Base-by-base conservation (phyloP, 2,888 invertebrate species). In the Labia minor region DNA sequence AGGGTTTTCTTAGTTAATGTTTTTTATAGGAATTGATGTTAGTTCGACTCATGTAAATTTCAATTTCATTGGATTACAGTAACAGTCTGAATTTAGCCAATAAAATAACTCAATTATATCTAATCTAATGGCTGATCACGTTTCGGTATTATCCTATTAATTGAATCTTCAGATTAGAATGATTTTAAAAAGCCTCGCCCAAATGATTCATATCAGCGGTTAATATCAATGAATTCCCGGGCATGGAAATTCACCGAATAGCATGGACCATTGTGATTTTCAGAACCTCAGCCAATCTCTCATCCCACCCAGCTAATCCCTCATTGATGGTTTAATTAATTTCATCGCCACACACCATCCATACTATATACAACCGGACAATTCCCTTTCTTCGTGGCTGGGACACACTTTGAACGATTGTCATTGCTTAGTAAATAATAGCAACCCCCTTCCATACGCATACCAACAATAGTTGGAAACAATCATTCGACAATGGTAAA, bases 261-360 rank as follows among this genome's bases (percentile, higher is more conserved):
- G 3, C 49, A 49, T 49, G n/a, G n/a, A 4, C 14, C n/a, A 49
- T 49, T 49, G 49, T 49, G 49, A 49, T 49, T 49, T 49, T 49
- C 49, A 14, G 3, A 26, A 26, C 26, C 26, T 26, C 26, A 26
- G 26, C 33, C 33, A n/a, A 11, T 49, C 4, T 49, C n/a, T n/a
- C n/a, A n/a, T n/a, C n/a, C 49, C 49, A 49, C 49, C n/a, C 49
- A n/a, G n/a, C 3, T 26, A 26, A 26, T 26, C 14, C 49, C n/a
- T 49, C 49, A 49, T n/a, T 49, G 49, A 49, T 49, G 49, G 49
- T 49, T 49, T 49, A 49, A 49, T 49, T 49, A 49, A 49, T 49
- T 49, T 49, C 49, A 49, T 49, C 49, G 6, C 33, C n/a, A 3
- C 49, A n/a, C 49, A n/a, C 49, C n/a, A 11, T 14, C 49, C 49